A percentile compares a stretch with the other conserved stretches of the same genome.
These are phyloP conservation scores for Eudemis profundana DNA, from an alignment of 2,888 invertebrate genomes.

Conservation along the genomic window DNA sequence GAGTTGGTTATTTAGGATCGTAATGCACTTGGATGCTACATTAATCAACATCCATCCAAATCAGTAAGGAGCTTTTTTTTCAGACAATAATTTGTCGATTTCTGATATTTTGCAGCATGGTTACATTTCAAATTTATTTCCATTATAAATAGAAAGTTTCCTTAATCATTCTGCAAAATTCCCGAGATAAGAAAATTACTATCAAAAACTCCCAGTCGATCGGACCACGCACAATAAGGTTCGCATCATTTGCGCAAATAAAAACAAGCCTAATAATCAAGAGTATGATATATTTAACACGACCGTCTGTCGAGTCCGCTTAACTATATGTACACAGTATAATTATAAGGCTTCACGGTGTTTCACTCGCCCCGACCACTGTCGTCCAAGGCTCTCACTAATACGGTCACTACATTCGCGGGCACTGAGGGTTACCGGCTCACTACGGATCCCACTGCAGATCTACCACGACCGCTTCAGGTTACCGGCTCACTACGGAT, in stretches of 20 bases:
- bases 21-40: background rate
- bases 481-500: too few species aligned
- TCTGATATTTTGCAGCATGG: constrained; percentile 6
- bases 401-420: background rate
- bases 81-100: background rate
- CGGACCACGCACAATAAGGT: constrained; percentile 1
- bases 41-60: constrained; percentile 10
- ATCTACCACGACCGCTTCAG: too few species aligned
- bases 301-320: constrained; percentile 58
- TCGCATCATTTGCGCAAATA: constrained; percentile 78
- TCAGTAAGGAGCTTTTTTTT: constrained; percentile 1
- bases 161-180: background rate
- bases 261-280: constrained; percentile 59
- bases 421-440: background rate
- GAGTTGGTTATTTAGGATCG: background rate
- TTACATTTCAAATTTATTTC: background rate
- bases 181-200: background rate
- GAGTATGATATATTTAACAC: constrained; percentile 65
- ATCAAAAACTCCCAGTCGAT: background rate
- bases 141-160: background rate
- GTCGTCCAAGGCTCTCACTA: constrained; percentile 38
- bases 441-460: background rate
- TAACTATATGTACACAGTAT: constrained; percentile 80
- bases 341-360: constrained; percentile 76
- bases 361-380: constrained; percentile 45